Evolutionary conservation across 2,888 invertebrate genomes (phyloP), one percentile per base, ranked within the genome.

Genomic region (Pammene aurita): DNA sequence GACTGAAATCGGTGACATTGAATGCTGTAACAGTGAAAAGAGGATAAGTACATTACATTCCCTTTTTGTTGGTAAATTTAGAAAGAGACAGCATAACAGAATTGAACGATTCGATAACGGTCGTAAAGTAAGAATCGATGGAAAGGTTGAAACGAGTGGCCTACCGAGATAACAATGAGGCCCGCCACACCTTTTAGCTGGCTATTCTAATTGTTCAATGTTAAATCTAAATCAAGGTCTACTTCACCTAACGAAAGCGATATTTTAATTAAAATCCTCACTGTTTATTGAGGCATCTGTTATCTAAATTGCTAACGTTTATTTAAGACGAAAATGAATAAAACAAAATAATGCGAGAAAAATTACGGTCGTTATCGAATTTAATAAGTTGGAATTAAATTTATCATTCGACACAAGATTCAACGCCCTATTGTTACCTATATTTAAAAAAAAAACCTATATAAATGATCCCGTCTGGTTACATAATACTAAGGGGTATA

Each of bases 121-220:
- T 41, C 34, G 58, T 41, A 65, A 38, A 60, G 50, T 41, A 41
- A 16, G 64, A 64, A 52, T 64, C 64, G 52, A 60, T 65, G 60
- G 46, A 64, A 69, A 44, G 54, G 54, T 58, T 46, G 54, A 54
- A 48, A 41, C 64, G 58, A 69, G 60, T 69, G 64, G 64, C 64
- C 41, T 35, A 14, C 60, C 46, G 60, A 69, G 69, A 65, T 69
- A 69, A 69, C 64, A 65, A 69, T 60, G 64, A 13, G 68, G 56
- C 67, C 55, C 48, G 26, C 62, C 64, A 54, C 50, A 55, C 69
- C 69, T 64, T 55, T 64, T 69, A 26, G 26, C 38, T 14, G 64
- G 58, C 52, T 69, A 60, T 65, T 54, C 46, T 54, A 69, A 68
- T 64, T 68, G 58, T 42, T 57, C 56, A 50, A 57, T 67, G 50